Evolutionary conservation across 2,113 vertebrate genomes (phyloP).

Genomic region (Solea solea): DNA sequence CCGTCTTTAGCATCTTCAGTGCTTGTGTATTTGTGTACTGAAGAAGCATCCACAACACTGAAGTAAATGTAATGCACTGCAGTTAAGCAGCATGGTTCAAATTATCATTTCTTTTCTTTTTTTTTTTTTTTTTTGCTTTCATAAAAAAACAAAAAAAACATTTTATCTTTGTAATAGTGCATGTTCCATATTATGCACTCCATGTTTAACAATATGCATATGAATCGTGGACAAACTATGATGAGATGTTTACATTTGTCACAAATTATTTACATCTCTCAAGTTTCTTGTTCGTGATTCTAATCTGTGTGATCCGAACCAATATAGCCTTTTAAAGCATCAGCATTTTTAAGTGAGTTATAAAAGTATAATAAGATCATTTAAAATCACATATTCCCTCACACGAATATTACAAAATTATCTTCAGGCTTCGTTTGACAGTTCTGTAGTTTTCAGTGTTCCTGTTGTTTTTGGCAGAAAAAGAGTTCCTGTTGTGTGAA

Average conservation of each 20-base stretch:
- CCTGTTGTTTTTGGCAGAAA: too few relatives aligned
- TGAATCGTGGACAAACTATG: neutral
- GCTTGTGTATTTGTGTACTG: conserved; percentile 32
- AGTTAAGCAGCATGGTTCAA: neutral
- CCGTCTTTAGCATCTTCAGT: conserved; percentile 31
- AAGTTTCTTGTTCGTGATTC: neutral
- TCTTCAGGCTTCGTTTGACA: neutral
- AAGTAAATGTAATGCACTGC: conserved; percentile 1
- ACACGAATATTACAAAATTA: neutral
- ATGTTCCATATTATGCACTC: neutral
- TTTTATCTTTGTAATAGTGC: neutral
- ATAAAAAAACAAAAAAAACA: neutral
- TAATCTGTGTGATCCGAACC: neutral
- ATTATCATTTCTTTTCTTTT: neutral
- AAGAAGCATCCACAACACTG: neutral
- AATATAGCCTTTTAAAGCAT: neutral
- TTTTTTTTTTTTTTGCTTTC: neutral
- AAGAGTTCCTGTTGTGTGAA: too few relatives aligned
- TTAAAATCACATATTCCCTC: neutral
- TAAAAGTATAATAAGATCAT: neutral
- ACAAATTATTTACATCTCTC: neutral
- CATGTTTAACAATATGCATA: neutral
- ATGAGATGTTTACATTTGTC: neutral
- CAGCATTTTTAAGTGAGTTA: too few relatives aligned
- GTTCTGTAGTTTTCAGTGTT: neutral